Base-by-base conservation (phyloP, 2,888 invertebrate species). In the Altica lythri region DNA sequence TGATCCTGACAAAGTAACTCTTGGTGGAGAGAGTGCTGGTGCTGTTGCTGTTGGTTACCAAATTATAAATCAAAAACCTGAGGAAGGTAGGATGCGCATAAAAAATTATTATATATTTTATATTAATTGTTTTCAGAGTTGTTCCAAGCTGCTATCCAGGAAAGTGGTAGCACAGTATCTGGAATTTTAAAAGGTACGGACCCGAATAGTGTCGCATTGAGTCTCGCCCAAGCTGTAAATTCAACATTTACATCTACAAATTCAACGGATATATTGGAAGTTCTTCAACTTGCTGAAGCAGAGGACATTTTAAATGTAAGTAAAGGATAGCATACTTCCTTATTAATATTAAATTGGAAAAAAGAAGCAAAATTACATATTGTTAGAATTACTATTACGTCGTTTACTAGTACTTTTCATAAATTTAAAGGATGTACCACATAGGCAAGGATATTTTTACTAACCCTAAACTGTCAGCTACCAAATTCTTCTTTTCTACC, bases 11-110 rank as follows among this genome's bases (percentile, higher is more conserved):
- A 82, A 83, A 57, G 79, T 89, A 14, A 85, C 86, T 0, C 69
- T 89, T 2, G 72, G 82, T 0, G 90, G 90, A 1, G 80, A 82
- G 66, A 88, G 88, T 3, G 85, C 89, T 0, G 90, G 90, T 0
- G 88, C 84, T 16, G 86, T 84, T 2, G 44, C 60, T 12, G 51
- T 55, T 2, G 53, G 50, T 13, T 56, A 45, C 5, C 63, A 61
- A 16, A 6, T 52, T 17, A 16, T 52, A 8, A 42, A 35, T 16
- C 27, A 25, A n/a, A 22, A 9, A 14, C 17, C 8, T 5, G 8
- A 44, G 2, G 35, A 40, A n/a, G 9, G 43, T 43, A 4, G 8
- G 29, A 27, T 9, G 19, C 10, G 10, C 8, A n/a, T n/a, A n/a
- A n/a, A n/a, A n/a, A n/a, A n/a, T n/a, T n/a, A n/a, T n/a, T n/a